phyloP scores from a whole-genome alignment of 1,140 invertebrate species.

The Phenacoccus solenopsis region DNA sequence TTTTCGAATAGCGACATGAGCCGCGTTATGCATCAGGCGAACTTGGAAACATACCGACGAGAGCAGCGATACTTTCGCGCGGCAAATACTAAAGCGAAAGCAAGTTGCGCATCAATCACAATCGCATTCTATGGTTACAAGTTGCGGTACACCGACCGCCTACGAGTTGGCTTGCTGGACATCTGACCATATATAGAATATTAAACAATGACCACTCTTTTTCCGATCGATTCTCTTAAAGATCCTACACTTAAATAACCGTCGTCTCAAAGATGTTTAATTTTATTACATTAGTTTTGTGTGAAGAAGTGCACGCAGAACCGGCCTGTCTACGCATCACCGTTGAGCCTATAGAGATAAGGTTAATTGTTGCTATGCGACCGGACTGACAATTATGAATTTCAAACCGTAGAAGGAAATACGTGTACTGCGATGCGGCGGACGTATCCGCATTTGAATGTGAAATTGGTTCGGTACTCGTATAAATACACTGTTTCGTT shows the following conservation, averaged over 20 bases:
- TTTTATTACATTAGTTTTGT: slow-evolving; percentile 16
- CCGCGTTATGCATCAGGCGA: neutral
- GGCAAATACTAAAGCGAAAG: slow-evolving; percentile 13
- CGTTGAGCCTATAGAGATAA: neutral
- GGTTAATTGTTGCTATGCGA: slow-evolving; percentile 11
- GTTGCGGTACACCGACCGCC: slow-evolving; percentile 12
- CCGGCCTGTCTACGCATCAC: slow-evolving; percentile 1
- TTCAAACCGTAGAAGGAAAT: slow-evolving; percentile 16
- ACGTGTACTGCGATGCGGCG: neutral
- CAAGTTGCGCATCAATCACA: slow-evolving; percentile 12
- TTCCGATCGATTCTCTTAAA: slow-evolving; percentile 7
- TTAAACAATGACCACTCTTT: slow-evolving; percentile 10
- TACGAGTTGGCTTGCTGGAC: slow-evolving; percentile 9
- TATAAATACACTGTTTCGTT: neutral
- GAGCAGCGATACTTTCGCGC: slow-evolving; percentile 11
- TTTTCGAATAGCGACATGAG: neutral
- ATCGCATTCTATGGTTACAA: slow-evolving; percentile 14
- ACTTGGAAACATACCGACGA: slow-evolving; percentile 8
- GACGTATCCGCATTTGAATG: slow-evolving; percentile 6
- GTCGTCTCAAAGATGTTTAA: slow-evolving; percentile 4
- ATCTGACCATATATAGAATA: slow-evolving; percentile 16
- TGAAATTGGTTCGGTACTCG: neutral
- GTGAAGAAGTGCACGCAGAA: neutral
- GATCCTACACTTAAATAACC: slow-evolving; percentile 9
- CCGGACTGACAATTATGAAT: slow-evolving; percentile 9